phyloP scores from a whole-genome alignment of 2,888 invertebrate genomes.

The Drosophila macrothrix region DNA sequence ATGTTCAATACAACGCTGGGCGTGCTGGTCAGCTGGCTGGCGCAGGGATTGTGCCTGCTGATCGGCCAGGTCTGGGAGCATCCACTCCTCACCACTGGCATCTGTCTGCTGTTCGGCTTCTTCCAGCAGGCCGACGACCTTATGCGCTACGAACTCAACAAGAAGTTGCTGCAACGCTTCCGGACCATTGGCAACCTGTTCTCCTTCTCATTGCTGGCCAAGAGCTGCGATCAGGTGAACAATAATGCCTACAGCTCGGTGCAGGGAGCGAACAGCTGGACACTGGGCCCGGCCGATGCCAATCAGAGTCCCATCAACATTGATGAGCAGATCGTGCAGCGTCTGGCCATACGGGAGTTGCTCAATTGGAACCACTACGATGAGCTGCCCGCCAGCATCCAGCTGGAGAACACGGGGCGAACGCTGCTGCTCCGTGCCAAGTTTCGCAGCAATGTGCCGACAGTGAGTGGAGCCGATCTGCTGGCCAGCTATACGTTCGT shows the following conservation, averaged over 20 bases:
- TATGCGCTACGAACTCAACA: constrained; percentile 25
- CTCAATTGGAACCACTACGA: constrained; percentile 86
- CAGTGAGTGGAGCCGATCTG: constrained; percentile 86
- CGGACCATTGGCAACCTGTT: constrained; percentile 4
- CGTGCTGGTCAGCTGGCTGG: constrained; percentile 41
- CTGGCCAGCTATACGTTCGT: constrained; percentile 86
- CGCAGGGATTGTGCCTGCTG: constrained; percentile 54
- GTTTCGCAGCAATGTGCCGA: constrained; percentile 80
- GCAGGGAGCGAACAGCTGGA: constrained; percentile 85
- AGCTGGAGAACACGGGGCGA: constrained; percentile 86
- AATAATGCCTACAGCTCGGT: constrained; percentile 21
- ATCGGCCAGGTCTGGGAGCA: constrained; percentile 68
- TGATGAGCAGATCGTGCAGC: constrained; percentile 68
- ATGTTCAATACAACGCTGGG: constrained; percentile 68
- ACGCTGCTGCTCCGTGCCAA: constrained; percentile 81
- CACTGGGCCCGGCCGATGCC: constrained; percentile 53
- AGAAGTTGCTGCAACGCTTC: constrained; percentile 21
- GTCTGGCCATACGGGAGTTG: constrained; percentile 83
- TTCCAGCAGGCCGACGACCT: constrained; percentile 59
- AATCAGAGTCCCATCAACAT: constrained; percentile 86
- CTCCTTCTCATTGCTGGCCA: constrained; percentile 11
- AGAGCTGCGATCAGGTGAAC: neutral
- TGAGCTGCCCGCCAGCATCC: constrained; percentile 85
- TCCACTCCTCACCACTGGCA: constrained; percentile 65
- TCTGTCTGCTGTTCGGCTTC: constrained; percentile 68